Conservation (phyloP, 2,797 vertebrate species). For the Hybognathus amarus region DNA sequence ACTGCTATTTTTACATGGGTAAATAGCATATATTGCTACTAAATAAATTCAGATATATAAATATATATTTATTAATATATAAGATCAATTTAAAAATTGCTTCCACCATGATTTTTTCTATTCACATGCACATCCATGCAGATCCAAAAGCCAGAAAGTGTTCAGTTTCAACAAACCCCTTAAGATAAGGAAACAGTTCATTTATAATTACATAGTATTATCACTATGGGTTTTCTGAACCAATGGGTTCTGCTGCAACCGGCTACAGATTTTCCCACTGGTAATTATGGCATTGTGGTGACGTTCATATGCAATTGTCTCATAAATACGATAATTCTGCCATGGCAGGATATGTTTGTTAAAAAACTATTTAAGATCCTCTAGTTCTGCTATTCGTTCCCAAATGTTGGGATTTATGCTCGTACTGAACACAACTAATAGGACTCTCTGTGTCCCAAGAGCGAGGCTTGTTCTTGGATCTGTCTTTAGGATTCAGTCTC, state of each 20-base stretch:
- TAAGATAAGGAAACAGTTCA: not conserved
- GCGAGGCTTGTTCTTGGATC: constrained; percentile 32
- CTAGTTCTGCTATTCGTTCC: constrained; percentile 20
- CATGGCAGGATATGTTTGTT: constrained; percentile 9
- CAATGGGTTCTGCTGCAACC: not conserved
- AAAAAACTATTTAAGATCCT: constrained; percentile 14
- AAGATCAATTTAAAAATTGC: not conserved
- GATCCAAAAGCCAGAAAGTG: constrained; percentile 2
- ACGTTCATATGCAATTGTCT: not conserved
- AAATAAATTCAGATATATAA: too few relatives aligned
- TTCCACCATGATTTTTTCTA: not conserved
- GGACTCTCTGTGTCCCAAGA: not conserved
- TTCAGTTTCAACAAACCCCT: not conserved
- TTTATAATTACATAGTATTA: not conserved
- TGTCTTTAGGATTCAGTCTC: constrained; percentile 9
- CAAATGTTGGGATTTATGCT: constrained; percentile 35
- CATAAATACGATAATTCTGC: constrained; percentile 12
- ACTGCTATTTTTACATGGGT: too few relatives aligned
- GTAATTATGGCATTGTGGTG: constrained; percentile 16
- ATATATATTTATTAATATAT: too few relatives aligned
- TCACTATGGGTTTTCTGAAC: not conserved
- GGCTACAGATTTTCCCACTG: not conserved
- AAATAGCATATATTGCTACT: too few relatives aligned
- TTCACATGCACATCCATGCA: not conserved
- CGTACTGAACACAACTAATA: constrained; percentile 31